Evolutionary conservation across 2,888 invertebrate genomes (phyloP).

Genomic region (Aphidius colemani): DNA sequence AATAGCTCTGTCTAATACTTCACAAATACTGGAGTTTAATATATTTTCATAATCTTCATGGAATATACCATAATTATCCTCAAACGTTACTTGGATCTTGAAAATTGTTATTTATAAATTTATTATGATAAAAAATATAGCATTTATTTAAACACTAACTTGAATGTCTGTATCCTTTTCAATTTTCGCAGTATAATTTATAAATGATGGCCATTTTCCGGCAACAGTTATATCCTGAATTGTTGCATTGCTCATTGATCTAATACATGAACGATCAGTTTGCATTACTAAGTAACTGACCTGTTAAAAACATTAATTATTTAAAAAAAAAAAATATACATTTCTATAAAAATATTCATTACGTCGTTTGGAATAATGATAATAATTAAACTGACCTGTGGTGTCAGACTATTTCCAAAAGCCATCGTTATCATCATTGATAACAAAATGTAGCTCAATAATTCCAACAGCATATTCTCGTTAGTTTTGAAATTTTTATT

Average conservation of each 20-base stretch:
- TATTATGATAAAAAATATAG: background rate
- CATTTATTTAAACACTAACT: conserved; percentile 16
- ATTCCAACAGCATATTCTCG: no score
- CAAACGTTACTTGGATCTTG: conserved; percentile 26
- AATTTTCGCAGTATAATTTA: conserved; percentile 24
- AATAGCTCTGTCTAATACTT: conserved; percentile 25
- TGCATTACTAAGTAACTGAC: background rate
- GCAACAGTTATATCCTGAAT: background rate
- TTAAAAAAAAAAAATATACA: background rate
- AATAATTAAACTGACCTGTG: no score
- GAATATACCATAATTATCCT: conserved; percentile 6
- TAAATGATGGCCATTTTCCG: conserved; percentile 5
- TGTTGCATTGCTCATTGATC: background rate
- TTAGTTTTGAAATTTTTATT: no score
- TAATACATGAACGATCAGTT: background rate
- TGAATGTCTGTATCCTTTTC: conserved; percentile 18
- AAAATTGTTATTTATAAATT: background rate
- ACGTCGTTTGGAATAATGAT: no score
- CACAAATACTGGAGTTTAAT: conserved; percentile 26
- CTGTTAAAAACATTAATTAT: background rate
- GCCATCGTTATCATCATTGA: no score
- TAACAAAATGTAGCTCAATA: no score
- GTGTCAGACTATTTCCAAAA: no score
- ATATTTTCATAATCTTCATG: conserved; percentile 1
- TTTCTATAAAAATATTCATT: background rate